Conservation (phyloP, 1,140 invertebrate genomes). For the Druon quercuslanigerum region DNA sequence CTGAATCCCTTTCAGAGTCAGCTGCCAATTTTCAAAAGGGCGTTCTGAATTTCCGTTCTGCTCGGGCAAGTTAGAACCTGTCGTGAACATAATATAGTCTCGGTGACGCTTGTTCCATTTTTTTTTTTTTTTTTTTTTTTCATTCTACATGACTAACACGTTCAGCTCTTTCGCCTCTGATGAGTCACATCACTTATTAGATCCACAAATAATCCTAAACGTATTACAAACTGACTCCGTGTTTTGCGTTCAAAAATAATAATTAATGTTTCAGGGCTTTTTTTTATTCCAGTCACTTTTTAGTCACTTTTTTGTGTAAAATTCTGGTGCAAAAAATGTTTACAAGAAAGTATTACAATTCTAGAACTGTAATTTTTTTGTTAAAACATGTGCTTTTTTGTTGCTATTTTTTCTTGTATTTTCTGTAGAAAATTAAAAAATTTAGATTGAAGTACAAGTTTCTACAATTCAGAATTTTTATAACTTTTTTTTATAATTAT, state of each 20-base stretch:
- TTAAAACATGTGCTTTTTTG: too few species aligned
- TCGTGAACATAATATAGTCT: neutral
- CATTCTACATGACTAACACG: slow-evolving; percentile 6
- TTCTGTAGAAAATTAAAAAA: too few species aligned
- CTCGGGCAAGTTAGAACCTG: slow-evolving; percentile 14
- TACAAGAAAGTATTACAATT: too few species aligned
- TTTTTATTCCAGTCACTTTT: too few species aligned
- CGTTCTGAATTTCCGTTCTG: neutral
- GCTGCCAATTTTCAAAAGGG: slow-evolving; percentile 29
- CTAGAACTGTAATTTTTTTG: too few species aligned
- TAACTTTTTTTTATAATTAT: neutral
- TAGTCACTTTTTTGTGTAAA: too few species aligned
- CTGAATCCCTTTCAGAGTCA: slow-evolving; percentile 6
- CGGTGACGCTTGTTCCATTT: neutral
- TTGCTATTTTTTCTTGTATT: too few species aligned
- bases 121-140: neutral
- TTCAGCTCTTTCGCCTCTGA: neutral
- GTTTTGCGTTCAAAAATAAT: too few species aligned
- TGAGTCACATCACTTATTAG: slow-evolving; percentile 16
- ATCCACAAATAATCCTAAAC: neutral
- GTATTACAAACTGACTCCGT: neutral
- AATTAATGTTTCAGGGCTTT: too few species aligned
- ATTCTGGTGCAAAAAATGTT: too few species aligned
- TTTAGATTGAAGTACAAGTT: neutral
- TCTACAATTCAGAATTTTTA: neutral